Evolutionary conservation across 2,888 invertebrate genomes (phyloP).

Genomic region (Apocheima hispidaria): DNA sequence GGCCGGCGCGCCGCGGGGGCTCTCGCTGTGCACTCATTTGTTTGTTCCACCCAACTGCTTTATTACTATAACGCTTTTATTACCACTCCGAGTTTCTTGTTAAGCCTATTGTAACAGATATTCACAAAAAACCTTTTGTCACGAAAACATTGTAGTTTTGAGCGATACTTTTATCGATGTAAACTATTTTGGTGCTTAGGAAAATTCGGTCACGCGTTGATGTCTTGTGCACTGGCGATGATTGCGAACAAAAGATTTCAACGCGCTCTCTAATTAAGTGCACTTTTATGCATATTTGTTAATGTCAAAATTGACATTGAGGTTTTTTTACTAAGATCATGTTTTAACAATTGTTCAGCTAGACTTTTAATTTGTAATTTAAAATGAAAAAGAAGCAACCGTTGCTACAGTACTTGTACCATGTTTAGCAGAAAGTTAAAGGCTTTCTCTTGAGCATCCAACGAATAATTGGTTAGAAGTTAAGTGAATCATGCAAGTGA

Average conservation of each 20-base stretch:
- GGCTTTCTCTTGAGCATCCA: background rate
- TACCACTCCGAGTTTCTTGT: conserved; percentile 50
- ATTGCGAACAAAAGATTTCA: conserved; percentile 46
- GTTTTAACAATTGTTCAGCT: too few species aligned
- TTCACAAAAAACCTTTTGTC: conserved; percentile 39
- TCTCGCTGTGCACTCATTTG: conserved; percentile 54
- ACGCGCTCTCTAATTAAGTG: conserved; percentile 28
- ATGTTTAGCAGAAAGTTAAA: background rate
- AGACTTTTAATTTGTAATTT: too few species aligned
- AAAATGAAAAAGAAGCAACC: background rate
- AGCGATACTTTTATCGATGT: conserved; percentile 26
- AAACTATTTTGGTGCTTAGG: conserved; percentile 21
- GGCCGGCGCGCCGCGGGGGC: conserved; percentile 50
- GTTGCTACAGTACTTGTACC: too few species aligned
- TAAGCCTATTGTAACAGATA: conserved; percentile 46
- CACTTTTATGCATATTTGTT: background rate
- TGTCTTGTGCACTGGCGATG: conserved; percentile 34
- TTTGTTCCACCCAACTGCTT: conserved; percentile 59
- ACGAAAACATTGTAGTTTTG: conserved; percentile 27
- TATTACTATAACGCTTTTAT: conserved; percentile 60
- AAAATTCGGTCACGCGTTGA: conserved; percentile 39
- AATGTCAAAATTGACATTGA: background rate
- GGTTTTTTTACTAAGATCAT: background rate
- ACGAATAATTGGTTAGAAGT: background rate
- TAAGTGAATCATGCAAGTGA: background rate